A percentile compares a stretch with the other conserved stretches of the same genome.
Conservation (phyloP, 2,797 vertebrate species). For the Delichon dasypus region DNA sequence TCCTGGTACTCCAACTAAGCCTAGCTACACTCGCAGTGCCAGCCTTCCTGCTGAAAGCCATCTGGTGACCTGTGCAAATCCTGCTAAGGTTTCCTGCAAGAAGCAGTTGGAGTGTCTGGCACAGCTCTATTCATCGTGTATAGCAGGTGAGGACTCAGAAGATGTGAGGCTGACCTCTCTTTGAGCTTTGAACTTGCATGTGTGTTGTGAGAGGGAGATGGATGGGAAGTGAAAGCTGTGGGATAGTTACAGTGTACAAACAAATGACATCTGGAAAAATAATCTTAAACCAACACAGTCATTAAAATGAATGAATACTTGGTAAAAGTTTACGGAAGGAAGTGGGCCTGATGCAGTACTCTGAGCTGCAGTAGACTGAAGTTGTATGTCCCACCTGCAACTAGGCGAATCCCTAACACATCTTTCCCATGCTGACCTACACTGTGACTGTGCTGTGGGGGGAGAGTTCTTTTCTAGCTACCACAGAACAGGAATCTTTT, state of each 20-base stretch:
- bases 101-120: conserved; percentile 86
- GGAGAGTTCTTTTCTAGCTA: not conserved
- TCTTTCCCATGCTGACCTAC: not conserved
- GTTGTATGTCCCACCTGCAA: not conserved
- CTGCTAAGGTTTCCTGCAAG: conserved; percentile 83
- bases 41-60: conserved; percentile 80
- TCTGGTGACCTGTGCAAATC: conserved; percentile 78
- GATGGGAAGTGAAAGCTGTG: not conserved
- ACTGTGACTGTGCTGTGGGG: not conserved
- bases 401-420: not conserved
- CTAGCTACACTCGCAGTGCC: conserved; percentile 66
- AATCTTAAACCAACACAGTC: not conserved
- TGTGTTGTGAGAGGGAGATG: not conserved
- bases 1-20: conserved; percentile 81
- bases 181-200: not conserved
- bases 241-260: not conserved
- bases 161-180: not conserved
- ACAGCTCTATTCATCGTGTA: conserved; percentile 89
- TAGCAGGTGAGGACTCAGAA: conserved; percentile 80
- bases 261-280: not conserved
- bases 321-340: not conserved
- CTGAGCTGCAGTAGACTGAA: not conserved
- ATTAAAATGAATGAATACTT: not conserved
- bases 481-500: not conserved
- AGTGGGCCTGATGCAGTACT: not conserved